These are phyloP conservation scores for Caloenas nicobarica DNA, from an alignment of 2,113 vertebrate species.

Conservation along the genomic window DNA sequence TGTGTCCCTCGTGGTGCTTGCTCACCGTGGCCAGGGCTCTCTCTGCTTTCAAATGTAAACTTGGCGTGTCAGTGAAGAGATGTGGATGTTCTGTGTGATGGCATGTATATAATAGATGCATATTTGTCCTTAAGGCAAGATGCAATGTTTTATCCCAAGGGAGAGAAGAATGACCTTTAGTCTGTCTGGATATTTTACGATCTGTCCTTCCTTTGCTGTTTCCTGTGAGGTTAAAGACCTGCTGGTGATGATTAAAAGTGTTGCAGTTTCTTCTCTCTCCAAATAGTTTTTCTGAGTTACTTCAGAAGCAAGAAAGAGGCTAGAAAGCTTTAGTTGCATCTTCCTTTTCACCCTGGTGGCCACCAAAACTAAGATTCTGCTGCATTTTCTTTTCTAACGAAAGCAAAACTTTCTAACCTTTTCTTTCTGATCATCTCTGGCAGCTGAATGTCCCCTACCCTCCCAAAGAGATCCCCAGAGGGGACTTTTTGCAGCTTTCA, in stretches of 20 bases:
- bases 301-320: constrained; percentile 9
- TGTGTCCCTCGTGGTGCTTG: neutral
- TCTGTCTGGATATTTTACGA: constrained; percentile 48
- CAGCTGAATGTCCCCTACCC: neutral
- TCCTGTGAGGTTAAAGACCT: constrained; percentile 64
- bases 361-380: constrained; percentile 1
- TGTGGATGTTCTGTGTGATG: constrained; percentile 46
- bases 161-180: constrained; percentile 57
- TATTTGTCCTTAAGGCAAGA: constrained; percentile 38
- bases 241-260: constrained; percentile 62
- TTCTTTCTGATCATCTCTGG: neutral
- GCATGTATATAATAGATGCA: constrained; percentile 32
- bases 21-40: neutral
- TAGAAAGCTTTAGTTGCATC: constrained; percentile 24
- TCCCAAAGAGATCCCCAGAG: neutral
- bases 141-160: constrained; percentile 14
- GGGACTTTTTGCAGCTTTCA: neutral
- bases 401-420: neutral
- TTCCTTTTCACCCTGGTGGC: constrained; percentile 28
- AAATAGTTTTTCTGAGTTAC: constrained; percentile 5
- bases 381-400: neutral
- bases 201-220: constrained; percentile 57
- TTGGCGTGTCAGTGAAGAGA: constrained; percentile 18
- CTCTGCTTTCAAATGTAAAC: constrained; percentile 17
- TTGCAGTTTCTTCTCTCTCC: constrained; percentile 24